These are phyloP conservation scores for Emberiza fucata DNA, from an alignment of 2,113 vertebrate genomes.

Conservation along the genomic window DNA sequence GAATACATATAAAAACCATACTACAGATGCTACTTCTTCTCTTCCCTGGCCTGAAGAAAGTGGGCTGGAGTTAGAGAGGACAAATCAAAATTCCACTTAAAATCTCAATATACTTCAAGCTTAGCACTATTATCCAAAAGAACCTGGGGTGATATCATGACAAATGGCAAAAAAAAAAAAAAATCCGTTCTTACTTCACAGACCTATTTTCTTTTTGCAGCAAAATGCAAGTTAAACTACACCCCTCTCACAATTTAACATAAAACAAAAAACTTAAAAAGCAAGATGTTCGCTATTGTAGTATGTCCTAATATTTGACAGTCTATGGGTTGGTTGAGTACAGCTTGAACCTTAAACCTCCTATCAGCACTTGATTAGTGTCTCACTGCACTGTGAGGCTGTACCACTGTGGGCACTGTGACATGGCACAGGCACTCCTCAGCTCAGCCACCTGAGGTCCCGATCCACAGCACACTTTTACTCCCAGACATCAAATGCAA, in stretches of 20 bases:
- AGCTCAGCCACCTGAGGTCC: neutral
- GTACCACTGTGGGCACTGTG: neutral
- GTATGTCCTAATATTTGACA: neutral
- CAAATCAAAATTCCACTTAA: neutral
- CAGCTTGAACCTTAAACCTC: neutral
- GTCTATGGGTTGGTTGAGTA: neutral
- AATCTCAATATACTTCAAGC: neutral
- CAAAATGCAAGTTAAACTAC: neutral
- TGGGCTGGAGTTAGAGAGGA: neutral
- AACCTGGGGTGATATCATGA: neutral
- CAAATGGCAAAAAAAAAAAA: neutral
- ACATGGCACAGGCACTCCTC: neutral
- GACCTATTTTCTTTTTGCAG: neutral
- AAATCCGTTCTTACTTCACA: neutral
- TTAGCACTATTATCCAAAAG: neutral
- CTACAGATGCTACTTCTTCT: neutral
- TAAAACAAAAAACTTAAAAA: neutral
- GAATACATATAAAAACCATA: neutral
- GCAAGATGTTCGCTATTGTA: neutral
- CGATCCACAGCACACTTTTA: neutral
- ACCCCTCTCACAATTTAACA: neutral
- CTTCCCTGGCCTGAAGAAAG: slow-evolving; percentile 4
- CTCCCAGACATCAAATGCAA: neutral
- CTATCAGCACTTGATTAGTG: neutral
- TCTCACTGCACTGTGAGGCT: neutral